Percentiles rank a stretch among this genome's conserved stretches.
Conservation (phyloP, 2,113 vertebrate genomes). For the Porphyrio hochstetteri region DNA sequence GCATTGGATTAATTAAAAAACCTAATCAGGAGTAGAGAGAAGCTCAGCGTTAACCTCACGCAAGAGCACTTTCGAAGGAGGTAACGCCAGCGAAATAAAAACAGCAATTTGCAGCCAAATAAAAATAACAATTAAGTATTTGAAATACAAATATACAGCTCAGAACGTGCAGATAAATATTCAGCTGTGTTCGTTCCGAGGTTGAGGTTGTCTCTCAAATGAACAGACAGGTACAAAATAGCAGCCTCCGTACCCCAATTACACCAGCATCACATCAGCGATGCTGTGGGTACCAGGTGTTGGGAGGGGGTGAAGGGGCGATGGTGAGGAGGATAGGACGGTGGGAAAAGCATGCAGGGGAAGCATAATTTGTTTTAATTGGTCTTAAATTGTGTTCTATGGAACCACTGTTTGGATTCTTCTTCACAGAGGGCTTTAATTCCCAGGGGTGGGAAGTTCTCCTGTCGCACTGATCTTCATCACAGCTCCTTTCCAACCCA, state of each 20-base stretch:
- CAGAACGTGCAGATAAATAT: constrained; percentile 36
- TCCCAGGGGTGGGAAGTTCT: not conserved
- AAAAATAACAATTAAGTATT: constrained; percentile 62
- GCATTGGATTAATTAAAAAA: constrained; percentile 3
- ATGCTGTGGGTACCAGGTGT: not conserved
- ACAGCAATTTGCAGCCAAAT: constrained; percentile 60
- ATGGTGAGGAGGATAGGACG: not conserved
- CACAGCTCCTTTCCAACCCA: accelerated
- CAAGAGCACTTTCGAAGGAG: not conserved
- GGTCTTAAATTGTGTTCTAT: not conserved
- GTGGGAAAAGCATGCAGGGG: not conserved
- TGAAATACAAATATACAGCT: constrained; percentile 35
- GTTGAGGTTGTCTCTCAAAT: constrained; percentile 30
- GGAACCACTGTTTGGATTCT: not conserved
- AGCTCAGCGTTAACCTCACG: not conserved
- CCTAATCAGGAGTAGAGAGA: not conserved
- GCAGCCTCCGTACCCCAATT: not conserved
- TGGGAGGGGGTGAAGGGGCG: not conserved
- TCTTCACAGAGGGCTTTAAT: not conserved
- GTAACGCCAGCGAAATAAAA: not conserved
- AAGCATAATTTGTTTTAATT: not conserved
- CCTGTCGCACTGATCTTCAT: accelerated
- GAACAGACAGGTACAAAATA: constrained; percentile 36
- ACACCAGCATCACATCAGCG: not conserved
- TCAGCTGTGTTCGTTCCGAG: not conserved